Conservation (phyloP, 2,888 invertebrate genomes). For the Bombylius discolor region DNA sequence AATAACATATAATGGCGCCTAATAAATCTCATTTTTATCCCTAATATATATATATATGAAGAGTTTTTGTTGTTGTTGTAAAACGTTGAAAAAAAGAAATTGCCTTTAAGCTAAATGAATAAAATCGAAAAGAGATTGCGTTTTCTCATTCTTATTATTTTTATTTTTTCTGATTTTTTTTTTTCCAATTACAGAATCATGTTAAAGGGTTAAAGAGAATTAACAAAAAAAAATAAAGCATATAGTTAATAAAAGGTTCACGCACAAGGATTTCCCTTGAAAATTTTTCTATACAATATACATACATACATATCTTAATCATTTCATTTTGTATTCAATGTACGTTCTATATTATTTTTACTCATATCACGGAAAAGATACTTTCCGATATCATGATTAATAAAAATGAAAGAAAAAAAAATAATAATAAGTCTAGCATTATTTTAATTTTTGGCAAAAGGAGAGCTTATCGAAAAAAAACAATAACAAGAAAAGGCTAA, state of each 20-base stretch:
- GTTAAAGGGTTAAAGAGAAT: conserved; percentile 9
- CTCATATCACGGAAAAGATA: no score
- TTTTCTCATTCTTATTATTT: no score
- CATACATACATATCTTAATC: not conserved
- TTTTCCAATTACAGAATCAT: not conserved
- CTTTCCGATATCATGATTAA: no score
- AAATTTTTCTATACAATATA: not conserved
- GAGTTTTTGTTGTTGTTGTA: no score
- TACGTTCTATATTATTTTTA: not conserved
- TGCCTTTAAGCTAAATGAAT: conserved; percentile 1
- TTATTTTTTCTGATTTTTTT: not conserved
- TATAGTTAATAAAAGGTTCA: conserved; percentile 11
- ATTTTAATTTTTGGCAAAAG: no score
- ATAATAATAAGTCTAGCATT: no score
- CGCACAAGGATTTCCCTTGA: conserved; percentile 9
- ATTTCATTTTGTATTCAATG: not conserved
- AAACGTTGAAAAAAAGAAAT: not conserved
- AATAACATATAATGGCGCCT: conserved; percentile 6
- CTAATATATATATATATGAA: conserved; percentile 10
- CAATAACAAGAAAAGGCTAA: not conserved
- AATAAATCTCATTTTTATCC: conserved; percentile 14
- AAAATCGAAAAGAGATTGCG: not conserved
- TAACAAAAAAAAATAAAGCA: conserved; percentile 1
- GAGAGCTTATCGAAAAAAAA: no score
- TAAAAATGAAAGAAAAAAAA: no score